phyloP scores from a whole-genome alignment of 2,797 vertebrate genomes.

The Paramormyrops hopkinsi region DNA sequence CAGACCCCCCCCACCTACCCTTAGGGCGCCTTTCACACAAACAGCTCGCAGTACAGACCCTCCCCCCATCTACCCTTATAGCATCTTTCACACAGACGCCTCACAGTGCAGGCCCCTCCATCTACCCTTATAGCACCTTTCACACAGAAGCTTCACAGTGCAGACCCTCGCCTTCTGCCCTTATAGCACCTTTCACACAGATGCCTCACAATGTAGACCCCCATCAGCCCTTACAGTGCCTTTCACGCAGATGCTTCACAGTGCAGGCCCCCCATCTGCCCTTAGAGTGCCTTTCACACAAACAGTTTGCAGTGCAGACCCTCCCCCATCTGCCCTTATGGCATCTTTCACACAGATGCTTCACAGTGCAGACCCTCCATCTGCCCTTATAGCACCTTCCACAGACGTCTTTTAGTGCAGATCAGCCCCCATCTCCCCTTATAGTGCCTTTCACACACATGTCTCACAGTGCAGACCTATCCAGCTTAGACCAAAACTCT shows the following conservation, averaged over 20 bases:
- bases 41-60: not conserved
- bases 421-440: not conserved
- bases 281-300: not conserved
- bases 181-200: not conserved
- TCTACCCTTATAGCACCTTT: not conserved
- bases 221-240: not conserved
- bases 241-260: not conserved
- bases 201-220: not conserved
- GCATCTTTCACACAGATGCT: not conserved
- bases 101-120: not conserved
- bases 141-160: not conserved
- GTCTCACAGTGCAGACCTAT: not conserved
- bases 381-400: not conserved
- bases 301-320: not conserved
- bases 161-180: not conserved
- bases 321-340: too few relatives aligned
- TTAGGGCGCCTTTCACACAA: not conserved
- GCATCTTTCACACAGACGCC: not conserved
- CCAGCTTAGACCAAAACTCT: not conserved
- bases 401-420: not conserved
- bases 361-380: not conserved
- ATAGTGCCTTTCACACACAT: not conserved
- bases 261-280: not conserved
- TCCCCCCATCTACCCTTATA: not conserved
- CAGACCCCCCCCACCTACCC: not conserved